Percentiles rank a stretch among this genome's conserved stretches.
Conservation (phyloP, 2,113 vertebrate genomes). For the Pan troglodytes region NHGRI_mPanTro3-v2.1_pri NC_072412.2:83994501-83995000, state of each 20-base stretch:
- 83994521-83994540: constrained; percentile 11
- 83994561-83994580: not conserved
- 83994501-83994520: not conserved
- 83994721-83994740: not conserved
- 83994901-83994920: not conserved
- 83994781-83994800: not conserved
- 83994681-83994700: not conserved
- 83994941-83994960: not conserved
- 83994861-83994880: not conserved
- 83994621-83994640: too few species aligned
- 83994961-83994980: not conserved
- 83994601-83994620: not conserved
- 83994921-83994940: not conserved
- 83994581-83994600: not conserved
- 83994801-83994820: constrained; percentile 22
- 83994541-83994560: not conserved
- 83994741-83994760: not conserved
- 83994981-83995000: not conserved
- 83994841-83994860: not conserved
- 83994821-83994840: constrained; percentile 12
- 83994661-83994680: not conserved
- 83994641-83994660: not conserved
- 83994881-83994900: not conserved
- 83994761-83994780: not conserved
- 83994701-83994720: not conserved